Evolutionary conservation across 2,888 invertebrate genomes (phyloP).

Genomic region (Capitulum mitella): DNA sequence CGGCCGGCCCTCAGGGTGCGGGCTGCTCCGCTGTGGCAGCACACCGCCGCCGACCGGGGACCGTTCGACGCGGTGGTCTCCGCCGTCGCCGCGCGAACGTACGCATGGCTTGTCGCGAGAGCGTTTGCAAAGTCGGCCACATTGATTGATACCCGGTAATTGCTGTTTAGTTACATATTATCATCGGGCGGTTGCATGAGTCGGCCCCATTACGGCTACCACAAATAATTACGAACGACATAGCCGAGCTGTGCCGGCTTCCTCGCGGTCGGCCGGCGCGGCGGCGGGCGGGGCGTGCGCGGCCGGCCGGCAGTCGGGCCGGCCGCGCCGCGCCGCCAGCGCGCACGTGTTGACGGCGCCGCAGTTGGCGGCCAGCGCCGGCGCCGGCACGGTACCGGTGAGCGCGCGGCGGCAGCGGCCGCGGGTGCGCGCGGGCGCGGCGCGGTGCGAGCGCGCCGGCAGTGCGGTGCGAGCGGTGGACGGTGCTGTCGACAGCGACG

Average conservation of each 20-base stretch:
- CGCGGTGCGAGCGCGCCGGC: neutral
- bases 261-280: neutral
- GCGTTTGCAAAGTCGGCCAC: constrained; percentile 4
- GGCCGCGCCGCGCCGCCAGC: neutral
- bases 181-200: constrained; percentile 15
- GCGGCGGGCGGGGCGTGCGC: constrained; percentile 4
- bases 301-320: neutral
- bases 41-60: too few species aligned
- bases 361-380: constrained; percentile 12
- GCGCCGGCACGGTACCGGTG: neutral
- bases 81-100: neutral
- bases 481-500: neutral
- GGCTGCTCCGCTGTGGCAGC: too few species aligned
- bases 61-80: neutral
- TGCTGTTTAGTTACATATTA: constrained; percentile 12
- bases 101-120: constrained; percentile 16
- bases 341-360: constrained; percentile 7
- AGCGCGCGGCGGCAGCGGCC: neutral
- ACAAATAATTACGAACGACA: constrained; percentile 22
- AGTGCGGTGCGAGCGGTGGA: neutral
- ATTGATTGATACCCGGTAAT: constrained; percentile 16
- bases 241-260: constrained; percentile 4
- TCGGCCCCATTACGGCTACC: constrained; percentile 4
- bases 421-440: neutral
- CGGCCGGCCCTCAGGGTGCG: too few species aligned